These are phyloP conservation scores for Vombatus ursinus DNA, from an alignment of 2,113 vertebrate genomes.

Conservation along the genomic window DNA sequence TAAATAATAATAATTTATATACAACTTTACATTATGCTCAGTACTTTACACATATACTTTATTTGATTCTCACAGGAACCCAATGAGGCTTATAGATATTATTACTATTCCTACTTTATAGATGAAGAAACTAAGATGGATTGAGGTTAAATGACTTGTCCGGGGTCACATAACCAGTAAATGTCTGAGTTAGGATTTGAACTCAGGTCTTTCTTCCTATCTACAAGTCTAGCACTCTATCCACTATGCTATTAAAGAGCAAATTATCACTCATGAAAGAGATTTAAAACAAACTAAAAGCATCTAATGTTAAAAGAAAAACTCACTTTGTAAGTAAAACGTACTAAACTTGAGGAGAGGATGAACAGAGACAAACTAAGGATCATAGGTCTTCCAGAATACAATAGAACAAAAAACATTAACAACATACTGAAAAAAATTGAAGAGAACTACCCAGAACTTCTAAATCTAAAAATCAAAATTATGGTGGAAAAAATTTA, in stretches of 20 bases:
- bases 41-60: too few relatives aligned
- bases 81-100: too few relatives aligned
- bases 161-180: not conserved
- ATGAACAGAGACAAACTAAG: not conserved
- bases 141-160: too few relatives aligned
- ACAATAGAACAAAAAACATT: not conserved
- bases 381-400: not conserved
- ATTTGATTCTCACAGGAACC: too few relatives aligned
- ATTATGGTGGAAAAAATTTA: too few relatives aligned
- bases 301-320: not conserved
- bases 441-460: not conserved
- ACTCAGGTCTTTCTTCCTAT: not conserved
- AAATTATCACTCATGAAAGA: not conserved
- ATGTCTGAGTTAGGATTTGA: not conserved
- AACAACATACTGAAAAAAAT: not conserved
- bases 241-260: not conserved
- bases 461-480: not conserved
- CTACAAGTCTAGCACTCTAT: not conserved
- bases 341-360: not conserved
- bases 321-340: not conserved
- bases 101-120: too few relatives aligned
- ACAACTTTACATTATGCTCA: too few relatives aligned
- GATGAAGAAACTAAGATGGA: too few relatives aligned
- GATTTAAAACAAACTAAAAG: not conserved
- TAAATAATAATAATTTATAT: too few relatives aligned